Percentiles rank a stretch among this genome's conserved stretches.
These are phyloP conservation scores for Scopus umbretta DNA, from an alignment of 2,113 vertebrate species.

Conservation along the genomic window DNA sequence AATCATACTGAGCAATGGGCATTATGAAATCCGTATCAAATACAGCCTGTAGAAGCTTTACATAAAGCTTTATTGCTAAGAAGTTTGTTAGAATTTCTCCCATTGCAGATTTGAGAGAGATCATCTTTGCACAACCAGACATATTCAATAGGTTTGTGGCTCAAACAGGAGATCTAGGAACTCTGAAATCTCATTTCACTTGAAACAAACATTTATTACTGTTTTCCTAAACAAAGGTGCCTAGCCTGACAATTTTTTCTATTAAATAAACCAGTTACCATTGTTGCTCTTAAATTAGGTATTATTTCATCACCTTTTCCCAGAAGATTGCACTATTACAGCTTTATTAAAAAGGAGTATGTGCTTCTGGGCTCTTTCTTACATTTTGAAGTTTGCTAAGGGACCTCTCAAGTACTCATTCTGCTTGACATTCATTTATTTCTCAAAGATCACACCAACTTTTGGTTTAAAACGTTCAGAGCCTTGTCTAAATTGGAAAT, in stretches of 20 bases:
- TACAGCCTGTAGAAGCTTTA: not conserved
- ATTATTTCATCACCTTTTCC: not conserved
- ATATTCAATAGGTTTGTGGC: not conserved
- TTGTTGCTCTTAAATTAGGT: not conserved
- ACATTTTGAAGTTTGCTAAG: not conserved
- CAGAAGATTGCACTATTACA: not conserved
- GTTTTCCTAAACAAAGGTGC: not conserved
- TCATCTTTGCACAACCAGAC: not conserved
- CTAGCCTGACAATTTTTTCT: not conserved
- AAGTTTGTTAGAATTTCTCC: not conserved
- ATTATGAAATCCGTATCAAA: not conserved
- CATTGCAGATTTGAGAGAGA: not conserved
- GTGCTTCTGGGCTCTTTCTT: not conserved
- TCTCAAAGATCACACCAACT: not conserved
- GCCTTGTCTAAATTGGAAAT: not conserved
- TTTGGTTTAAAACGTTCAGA: not conserved
- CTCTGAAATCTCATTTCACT: not conserved
- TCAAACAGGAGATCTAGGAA: not conserved
- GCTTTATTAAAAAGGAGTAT: not conserved
- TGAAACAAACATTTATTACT: not conserved
- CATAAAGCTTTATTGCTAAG: not conserved
- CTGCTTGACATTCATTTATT: not conserved
- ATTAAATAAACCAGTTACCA: not conserved
- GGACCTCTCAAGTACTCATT: not conserved
- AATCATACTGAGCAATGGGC: not conserved